A percentile compares a stretch with the other conserved stretches of the same genome.
Conservation (phyloP, 2,888 invertebrate species). For the Hirtodrosophila confusa region DNA sequence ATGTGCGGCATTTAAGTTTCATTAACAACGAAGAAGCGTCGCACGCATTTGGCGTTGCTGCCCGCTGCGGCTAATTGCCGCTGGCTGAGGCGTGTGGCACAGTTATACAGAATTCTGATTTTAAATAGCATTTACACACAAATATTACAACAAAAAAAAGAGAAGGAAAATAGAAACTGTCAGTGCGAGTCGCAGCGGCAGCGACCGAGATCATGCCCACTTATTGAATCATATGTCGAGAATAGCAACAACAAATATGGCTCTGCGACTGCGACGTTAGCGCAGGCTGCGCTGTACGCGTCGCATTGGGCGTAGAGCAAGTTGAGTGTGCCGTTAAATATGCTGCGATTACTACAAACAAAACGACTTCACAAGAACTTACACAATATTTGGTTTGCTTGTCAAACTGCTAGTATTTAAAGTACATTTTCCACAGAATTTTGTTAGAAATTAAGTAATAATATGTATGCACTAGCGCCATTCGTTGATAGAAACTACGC, state of each 20-base stretch:
- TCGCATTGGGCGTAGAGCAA: slow-evolving; percentile 48
- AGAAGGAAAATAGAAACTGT: slow-evolving; percentile 18
- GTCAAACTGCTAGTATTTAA: not conserved
- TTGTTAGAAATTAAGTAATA: slow-evolving; percentile 56
- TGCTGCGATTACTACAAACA: not conserved
- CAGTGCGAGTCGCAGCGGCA: slow-evolving; percentile 45
- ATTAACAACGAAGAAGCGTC: slow-evolving; percentile 54
- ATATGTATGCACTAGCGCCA: slow-evolving; percentile 33
- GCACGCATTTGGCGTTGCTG: slow-evolving; percentile 19
- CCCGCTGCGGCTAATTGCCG: slow-evolving; percentile 38
- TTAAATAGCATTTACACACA: slow-evolving; percentile 65
- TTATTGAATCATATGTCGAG: slow-evolving; percentile 83
- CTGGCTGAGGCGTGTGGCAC: slow-evolving; percentile 21
- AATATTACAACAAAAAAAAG: slow-evolving; percentile 59
- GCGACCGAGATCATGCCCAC: slow-evolving; percentile 56
- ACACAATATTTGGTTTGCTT: slow-evolving; percentile 9
- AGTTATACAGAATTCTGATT: slow-evolving; percentile 42
- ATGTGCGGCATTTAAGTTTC: slow-evolving; percentile 47
- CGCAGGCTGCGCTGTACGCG: slow-evolving; percentile 45
- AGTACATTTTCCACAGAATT: slow-evolving; percentile 6
- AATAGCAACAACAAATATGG: slow-evolving; percentile 82
- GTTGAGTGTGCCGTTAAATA: slow-evolving; percentile 32
- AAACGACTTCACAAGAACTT: slow-evolving; percentile 5
- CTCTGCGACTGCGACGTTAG: slow-evolving; percentile 40
- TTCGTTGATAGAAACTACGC: slow-evolving; percentile 64